These are phyloP conservation scores for Osmerus eperlanus DNA, from an alignment of 2,113 vertebrate genomes.

Conservation along the genomic window DNA sequence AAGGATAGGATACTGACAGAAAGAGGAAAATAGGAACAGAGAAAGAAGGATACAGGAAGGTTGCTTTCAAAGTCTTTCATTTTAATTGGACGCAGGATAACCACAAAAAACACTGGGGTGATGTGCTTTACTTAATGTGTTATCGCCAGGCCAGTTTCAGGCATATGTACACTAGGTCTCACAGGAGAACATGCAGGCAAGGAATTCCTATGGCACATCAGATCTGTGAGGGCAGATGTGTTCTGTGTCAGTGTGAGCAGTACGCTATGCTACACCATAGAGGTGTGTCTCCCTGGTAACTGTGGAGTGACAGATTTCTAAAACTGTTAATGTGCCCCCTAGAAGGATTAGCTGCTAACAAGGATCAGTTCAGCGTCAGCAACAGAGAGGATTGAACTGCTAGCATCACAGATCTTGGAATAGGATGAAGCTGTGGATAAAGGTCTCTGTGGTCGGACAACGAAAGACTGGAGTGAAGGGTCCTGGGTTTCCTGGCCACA, in stretches of 20 bases:
- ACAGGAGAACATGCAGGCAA: neutral
- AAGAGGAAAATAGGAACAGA: neutral
- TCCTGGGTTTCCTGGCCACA: no score
- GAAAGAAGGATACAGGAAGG: neutral
- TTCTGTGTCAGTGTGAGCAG: neutral
- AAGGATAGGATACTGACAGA: neutral
- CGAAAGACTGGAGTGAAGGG: no score
- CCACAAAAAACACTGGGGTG: no score
- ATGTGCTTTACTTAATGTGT: no score
- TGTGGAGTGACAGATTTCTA: constrained; percentile 17
- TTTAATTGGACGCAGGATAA: no score
- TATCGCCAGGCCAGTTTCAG: no score
- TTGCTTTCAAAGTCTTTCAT: neutral
- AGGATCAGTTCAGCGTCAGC: constrained; percentile 63
- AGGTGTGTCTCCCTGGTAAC: neutral
- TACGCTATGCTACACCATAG: neutral
- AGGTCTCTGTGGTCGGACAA: neutral
- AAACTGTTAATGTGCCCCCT: constrained; percentile 46
- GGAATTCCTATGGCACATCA: neutral
- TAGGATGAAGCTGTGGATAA: neutral
- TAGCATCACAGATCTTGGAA: neutral
- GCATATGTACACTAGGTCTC: neutral
- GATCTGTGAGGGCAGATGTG: neutral
- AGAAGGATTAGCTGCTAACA: constrained; percentile 60
- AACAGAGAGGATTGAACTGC: constrained; percentile 52